Conservation (phyloP, 2,113 vertebrate species). For the Eurystomus gularis region DNA sequence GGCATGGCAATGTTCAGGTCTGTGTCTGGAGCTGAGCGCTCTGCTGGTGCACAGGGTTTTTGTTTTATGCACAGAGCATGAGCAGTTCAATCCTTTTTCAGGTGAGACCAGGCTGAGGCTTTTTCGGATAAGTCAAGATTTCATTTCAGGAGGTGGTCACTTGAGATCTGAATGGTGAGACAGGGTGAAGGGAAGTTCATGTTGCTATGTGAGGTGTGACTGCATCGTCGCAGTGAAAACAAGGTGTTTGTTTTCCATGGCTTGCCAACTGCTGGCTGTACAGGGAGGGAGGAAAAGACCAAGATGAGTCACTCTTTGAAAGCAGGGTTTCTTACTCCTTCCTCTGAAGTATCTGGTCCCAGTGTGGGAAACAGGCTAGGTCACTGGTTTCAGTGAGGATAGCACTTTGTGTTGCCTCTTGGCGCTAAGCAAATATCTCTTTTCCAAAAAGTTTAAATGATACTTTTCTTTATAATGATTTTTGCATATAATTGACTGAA, state of each 20-base stretch:
- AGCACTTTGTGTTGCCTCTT: neutral
- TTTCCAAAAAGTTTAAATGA: conserved; percentile 8
- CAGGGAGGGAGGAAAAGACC: neutral
- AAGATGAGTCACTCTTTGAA: neutral
- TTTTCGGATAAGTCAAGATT: neutral
- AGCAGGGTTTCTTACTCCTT: neutral
- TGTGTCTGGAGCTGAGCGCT: neutral
- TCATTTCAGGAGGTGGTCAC: neutral
- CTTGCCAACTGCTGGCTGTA: neutral
- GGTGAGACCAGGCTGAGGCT: neutral
- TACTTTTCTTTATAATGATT: conserved; percentile 14
- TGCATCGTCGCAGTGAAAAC: neutral
- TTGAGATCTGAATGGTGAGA: neutral
- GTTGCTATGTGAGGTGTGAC: neutral
- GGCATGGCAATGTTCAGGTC: neutral
- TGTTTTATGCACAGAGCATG: neutral
- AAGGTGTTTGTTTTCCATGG: conserved; percentile 18
- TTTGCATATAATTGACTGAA: conserved; percentile 55
- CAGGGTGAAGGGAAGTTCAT: conserved; percentile 17
- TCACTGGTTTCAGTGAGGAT: neutral
- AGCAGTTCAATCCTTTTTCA: neutral
- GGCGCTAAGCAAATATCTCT: neutral
- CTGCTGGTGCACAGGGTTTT: neutral
- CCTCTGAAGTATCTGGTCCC: neutral
- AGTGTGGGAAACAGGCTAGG: neutral